These are phyloP conservation scores for Physocephala rufipes DNA, from an alignment of 2,888 invertebrate species.

Conservation along the genomic window DNA sequence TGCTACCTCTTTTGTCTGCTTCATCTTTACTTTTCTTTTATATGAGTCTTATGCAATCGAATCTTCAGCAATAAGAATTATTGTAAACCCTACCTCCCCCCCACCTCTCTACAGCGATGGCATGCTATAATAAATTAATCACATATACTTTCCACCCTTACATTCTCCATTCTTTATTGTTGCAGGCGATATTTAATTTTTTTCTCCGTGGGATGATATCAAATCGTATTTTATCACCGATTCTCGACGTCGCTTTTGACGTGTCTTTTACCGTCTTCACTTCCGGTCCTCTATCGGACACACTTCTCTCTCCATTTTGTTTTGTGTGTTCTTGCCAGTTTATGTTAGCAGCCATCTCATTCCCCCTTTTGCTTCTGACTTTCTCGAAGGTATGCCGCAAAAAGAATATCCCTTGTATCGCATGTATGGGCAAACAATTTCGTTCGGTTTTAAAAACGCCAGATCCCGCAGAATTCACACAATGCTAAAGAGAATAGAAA, in stretches of 20 bases:
- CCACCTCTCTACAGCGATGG: conserved; percentile 48
- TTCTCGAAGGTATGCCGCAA: not conserved
- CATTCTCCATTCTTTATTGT: not conserved
- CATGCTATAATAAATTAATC: conserved; percentile 57
- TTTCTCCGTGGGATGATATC: not conserved
- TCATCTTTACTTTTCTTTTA: conserved; percentile 34
- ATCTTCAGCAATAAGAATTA: too few relatives aligned
- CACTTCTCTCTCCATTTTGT: not conserved
- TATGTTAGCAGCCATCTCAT: conserved; percentile 8
- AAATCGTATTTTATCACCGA: not conserved
- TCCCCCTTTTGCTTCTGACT: conserved; percentile 4
- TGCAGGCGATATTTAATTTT: not conserved
- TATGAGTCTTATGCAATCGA: conserved; percentile 13
- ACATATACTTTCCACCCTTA: conserved; percentile 42
- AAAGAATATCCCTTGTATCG: not conserved
- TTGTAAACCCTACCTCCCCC: too few relatives aligned
- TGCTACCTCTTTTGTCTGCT: conserved; percentile 31
- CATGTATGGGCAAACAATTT: too few relatives aligned
- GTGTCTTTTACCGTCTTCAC: not conserved
- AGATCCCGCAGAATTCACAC: too few relatives aligned
- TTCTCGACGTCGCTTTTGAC: not conserved
- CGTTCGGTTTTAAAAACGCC: too few relatives aligned
- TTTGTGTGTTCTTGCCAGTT: conserved; percentile 11
- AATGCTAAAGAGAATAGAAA: too few relatives aligned
- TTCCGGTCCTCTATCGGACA: not conserved